Evolutionary conservation across 2,888 invertebrate species (phyloP).

Genomic region (Dolichomitus sp.): DNA sequence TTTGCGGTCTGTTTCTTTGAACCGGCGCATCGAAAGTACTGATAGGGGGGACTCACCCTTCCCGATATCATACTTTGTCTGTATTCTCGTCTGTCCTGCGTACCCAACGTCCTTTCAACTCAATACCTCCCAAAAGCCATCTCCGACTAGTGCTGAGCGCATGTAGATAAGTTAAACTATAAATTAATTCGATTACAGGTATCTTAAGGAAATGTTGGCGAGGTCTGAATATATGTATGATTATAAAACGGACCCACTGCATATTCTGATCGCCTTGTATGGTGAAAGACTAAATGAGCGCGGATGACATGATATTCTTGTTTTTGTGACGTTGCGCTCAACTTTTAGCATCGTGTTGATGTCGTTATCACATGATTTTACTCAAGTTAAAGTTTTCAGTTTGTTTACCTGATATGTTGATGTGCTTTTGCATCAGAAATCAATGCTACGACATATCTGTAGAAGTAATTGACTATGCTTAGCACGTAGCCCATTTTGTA

Average conservation of each 20-base stretch:
- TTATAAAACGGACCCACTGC: slow-evolving; percentile 78
- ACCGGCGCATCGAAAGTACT: slow-evolving; percentile 52
- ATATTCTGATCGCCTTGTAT: neutral
- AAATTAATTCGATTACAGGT: slow-evolving; percentile 86
- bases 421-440: no score
- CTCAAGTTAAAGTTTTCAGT: no score
- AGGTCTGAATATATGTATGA: slow-evolving; percentile 84
- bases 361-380: no score
- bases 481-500: no score
- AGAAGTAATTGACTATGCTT: no score
- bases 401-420: no score
- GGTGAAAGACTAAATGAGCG: neutral
- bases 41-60: slow-evolving; percentile 43
- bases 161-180: slow-evolving; percentile 85
- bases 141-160: slow-evolving; percentile 79
- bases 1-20: slow-evolving; percentile 55
- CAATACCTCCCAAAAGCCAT: slow-evolving; percentile 65
- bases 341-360: neutral
- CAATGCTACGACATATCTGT: no score
- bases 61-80: slow-evolving; percentile 27
- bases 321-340: neutral
- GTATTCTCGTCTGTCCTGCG: slow-evolving; percentile 34
- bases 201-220: slow-evolving; percentile 84
- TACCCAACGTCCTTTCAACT: slow-evolving; percentile 67
- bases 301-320: neutral